Evolutionary conservation across 1,140 invertebrate genomes (phyloP), one percentile per base, ranked within the genome.

Genomic region (Stenopsyche tienmushanensis): DNA sequence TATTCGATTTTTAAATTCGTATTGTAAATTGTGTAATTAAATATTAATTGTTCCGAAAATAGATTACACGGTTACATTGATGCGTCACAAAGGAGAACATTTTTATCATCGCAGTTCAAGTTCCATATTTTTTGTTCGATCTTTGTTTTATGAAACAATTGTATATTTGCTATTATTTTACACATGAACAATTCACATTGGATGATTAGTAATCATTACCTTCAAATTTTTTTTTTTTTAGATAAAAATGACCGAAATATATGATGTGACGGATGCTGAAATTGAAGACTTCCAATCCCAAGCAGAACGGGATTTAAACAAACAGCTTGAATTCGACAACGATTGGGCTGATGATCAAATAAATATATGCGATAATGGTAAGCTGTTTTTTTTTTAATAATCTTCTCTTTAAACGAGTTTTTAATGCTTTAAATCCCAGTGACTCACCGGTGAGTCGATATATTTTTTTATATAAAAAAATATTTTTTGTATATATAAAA

Each of bases 181-280:
- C 34, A 39, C 34, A 39, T n/a, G n/a, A n/a, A n/a, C n/a, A n/a
- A n/a, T n/a, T n/a, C n/a, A n/a, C n/a, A n/a, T n/a, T n/a, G 29
- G 5, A 34, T 34, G 29, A 34, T 7, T 34, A 17, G 44, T 9
- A 45, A 55, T 3, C 3, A 55, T 55, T 55, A 1, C 29, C 18
- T 29, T 39, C 23, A 15, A 34, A 55, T 26, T 26, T 70, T 57
- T 68, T 55, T 65, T 70, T 23, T 75, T 76, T 8, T 73, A 86
- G 82, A 85, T 91, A 47, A 90, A 91, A 77, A 86, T 94, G 63
- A 92, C 91, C 1, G 91, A 94, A 80, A 93, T 94, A 70, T 94
- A 90, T 73, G 90, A 93, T 74, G 87, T 93, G 72, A 88, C 90
- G 8, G 87, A 91, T 66, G 76, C 76, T 13, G 79, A 81, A 58